phyloP scores from a whole-genome alignment of 2,113 vertebrate species.

The Gymnorhina tibicen region DNA sequence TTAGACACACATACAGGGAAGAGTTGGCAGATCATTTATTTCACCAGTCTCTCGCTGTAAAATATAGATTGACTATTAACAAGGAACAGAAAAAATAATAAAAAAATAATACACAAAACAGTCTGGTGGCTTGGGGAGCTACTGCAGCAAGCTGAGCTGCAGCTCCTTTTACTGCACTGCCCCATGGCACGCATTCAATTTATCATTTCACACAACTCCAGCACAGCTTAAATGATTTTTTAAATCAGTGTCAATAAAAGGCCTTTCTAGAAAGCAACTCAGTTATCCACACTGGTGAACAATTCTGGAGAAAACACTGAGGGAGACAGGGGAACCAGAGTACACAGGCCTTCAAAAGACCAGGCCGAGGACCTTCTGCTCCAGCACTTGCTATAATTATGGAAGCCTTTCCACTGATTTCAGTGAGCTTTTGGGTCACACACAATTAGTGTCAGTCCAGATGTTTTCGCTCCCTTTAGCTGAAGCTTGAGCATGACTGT shows the following conservation, averaged over 20 bases:
- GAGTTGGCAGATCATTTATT: background rate
- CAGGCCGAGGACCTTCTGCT: background rate
- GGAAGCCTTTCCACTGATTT: background rate
- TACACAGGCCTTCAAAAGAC: background rate
- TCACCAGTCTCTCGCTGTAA: background rate
- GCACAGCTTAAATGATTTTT: background rate
- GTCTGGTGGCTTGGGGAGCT: background rate
- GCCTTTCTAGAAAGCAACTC: background rate
- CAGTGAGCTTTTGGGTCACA: background rate
- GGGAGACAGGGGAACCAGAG: background rate
- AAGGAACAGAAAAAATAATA: background rate
- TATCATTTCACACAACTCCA: background rate
- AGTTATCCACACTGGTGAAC: background rate
- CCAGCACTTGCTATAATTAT: background rate
- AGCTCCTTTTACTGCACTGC: background rate
- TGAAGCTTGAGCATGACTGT: accelerated
- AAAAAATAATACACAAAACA: background rate
- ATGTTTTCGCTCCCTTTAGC: background rate
- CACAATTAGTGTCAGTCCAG: background rate
- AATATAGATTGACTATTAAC: background rate
- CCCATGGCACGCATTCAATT: background rate
- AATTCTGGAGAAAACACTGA: background rate
- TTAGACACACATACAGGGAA: background rate
- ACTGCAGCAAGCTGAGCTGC: background rate
- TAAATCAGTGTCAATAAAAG: background rate